phyloP scores from a whole-genome alignment of 2,888 invertebrate species.

The Parnassius mnemosyne region DNA sequence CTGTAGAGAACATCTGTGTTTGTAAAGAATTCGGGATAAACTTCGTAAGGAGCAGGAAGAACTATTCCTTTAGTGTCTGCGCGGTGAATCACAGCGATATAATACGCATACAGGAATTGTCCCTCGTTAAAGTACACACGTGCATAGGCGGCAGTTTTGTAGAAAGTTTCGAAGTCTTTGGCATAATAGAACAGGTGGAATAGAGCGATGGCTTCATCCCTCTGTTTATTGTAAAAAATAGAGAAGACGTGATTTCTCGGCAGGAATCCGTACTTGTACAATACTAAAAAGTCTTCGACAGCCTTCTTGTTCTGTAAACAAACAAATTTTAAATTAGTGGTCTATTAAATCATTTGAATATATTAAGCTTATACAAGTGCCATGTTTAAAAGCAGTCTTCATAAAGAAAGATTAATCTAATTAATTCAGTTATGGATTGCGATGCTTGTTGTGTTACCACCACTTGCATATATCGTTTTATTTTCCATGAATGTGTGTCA shows the following conservation, averaged over 20 bases:
- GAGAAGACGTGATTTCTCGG: slow-evolving; percentile 76
- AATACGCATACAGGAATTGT: slow-evolving; percentile 82
- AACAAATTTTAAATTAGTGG: background rate
- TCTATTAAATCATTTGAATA: too few species aligned
- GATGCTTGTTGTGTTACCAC: too few species aligned
- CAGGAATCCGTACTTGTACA: slow-evolving; percentile 67
- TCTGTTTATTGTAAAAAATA: slow-evolving; percentile 64
- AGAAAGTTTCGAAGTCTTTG: slow-evolving; percentile 82
- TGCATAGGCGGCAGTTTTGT: slow-evolving; percentile 78
- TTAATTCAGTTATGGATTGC: too few species aligned
- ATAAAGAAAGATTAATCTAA: too few species aligned
- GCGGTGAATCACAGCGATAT: slow-evolving; percentile 81
- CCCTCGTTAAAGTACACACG: slow-evolving; percentile 82
- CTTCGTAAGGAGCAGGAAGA: slow-evolving; percentile 85
- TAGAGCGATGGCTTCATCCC: slow-evolving; percentile 73
- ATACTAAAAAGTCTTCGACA: slow-evolving; percentile 62
- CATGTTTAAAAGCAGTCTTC: too few species aligned
- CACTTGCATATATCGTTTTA: too few species aligned
- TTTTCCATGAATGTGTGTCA: too few species aligned
- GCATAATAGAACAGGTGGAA: slow-evolving; percentile 81
- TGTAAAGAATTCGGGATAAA: slow-evolving; percentile 83
- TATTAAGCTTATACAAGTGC: too few species aligned
- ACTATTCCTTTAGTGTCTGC: slow-evolving; percentile 78
- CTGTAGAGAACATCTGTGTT: slow-evolving; percentile 77
- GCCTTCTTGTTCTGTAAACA: slow-evolving; percentile 59